phyloP scores from a whole-genome alignment of 2,797 vertebrate species.

The Phrynocephalus forsythii region DNA sequence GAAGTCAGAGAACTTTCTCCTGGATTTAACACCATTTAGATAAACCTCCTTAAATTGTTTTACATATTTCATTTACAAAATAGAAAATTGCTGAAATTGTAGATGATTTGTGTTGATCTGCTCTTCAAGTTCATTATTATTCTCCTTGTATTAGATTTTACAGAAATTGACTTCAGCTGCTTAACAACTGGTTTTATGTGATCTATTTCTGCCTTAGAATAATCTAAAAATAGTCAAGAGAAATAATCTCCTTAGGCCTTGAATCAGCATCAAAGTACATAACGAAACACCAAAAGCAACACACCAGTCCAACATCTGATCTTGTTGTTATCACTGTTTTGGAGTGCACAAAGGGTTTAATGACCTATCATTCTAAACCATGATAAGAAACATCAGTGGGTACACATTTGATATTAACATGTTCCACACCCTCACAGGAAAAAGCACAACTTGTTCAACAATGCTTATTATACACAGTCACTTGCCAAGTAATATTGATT shows the following conservation, averaged over 20 bases:
- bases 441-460: conserved; percentile 33
- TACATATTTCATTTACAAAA: not conserved
- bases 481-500: not conserved
- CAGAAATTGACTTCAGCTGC: not conserved
- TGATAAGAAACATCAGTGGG: conserved; percentile 46
- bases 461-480: conserved; percentile 22
- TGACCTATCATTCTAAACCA: conserved; percentile 65
- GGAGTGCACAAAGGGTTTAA: conserved; percentile 32
- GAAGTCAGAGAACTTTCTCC: not conserved
- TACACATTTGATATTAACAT: not conserved
- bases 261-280: conserved; percentile 37
- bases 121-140: not conserved
- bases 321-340: not conserved
- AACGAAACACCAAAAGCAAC: not conserved
- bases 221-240: not conserved
- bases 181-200: not conserved
- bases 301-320: not conserved
- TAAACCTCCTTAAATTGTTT: not conserved
- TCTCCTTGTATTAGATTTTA: not conserved
- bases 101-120: not conserved
- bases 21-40: not conserved
- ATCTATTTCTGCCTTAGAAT: not conserved
- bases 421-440: conserved; percentile 34
- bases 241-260: not conserved
- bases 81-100: not conserved